Evolutionary conservation across 2,113 vertebrate species (phyloP).

Genomic region (Limanda limanda): DNA sequence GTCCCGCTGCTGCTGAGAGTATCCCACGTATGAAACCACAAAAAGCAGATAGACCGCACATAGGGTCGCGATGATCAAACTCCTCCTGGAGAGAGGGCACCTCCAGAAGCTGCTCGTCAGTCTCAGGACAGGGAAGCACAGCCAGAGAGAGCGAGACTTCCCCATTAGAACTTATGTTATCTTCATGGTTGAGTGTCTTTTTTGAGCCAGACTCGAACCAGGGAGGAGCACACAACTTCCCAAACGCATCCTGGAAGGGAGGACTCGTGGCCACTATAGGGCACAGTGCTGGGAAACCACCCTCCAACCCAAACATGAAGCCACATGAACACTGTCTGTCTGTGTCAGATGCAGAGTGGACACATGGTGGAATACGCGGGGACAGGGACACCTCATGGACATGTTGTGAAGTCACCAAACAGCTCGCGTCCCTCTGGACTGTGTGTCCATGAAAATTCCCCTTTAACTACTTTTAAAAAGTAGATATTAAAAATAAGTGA

Average conservation of each 20-base stretch:
- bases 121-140: slow-evolving; percentile 76
- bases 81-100: slow-evolving; percentile 83
- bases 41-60: slow-evolving; percentile 90
- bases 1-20: slow-evolving; percentile 76
- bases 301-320: slow-evolving; percentile 15
- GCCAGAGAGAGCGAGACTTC: slow-evolving; percentile 81
- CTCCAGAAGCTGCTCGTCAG: slow-evolving; percentile 80
- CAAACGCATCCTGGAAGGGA: slow-evolving; percentile 60
- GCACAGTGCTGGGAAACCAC: slow-evolving; percentile 74
- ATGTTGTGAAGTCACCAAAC: not conserved
- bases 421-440: too few species aligned
- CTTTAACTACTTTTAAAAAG: too few species aligned
- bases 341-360: not conserved
- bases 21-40: slow-evolving; percentile 85
- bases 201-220: slow-evolving; percentile 42
- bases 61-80: slow-evolving; percentile 78
- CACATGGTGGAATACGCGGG: not conserved
- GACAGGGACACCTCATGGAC: not conserved
- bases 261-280: slow-evolving; percentile 73
- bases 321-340: slow-evolving; percentile 1
- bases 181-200: slow-evolving; percentile 81
- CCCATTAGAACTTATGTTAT: slow-evolving; percentile 79
- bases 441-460: too few species aligned
- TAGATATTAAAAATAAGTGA: not conserved
- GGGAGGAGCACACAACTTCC: slow-evolving; percentile 79